A percentile compares a stretch with the other conserved stretches of the same genome.
Conservation (phyloP, 2,113 vertebrate species). For the Ptyas mucosa region DNA sequence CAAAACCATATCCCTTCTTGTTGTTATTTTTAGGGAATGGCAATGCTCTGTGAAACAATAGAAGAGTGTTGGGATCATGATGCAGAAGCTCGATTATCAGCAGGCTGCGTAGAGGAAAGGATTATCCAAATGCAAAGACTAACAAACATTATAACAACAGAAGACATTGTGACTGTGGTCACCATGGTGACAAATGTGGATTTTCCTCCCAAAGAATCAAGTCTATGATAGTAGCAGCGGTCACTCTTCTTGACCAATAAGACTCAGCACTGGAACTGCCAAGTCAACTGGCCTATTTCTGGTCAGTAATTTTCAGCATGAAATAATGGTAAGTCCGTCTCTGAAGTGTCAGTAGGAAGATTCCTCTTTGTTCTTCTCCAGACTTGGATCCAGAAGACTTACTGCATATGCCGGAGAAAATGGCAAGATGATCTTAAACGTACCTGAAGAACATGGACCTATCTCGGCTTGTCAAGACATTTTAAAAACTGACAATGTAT, state of each 20-base stretch:
- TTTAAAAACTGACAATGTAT: slow-evolving; percentile 72
- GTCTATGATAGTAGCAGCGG: slow-evolving; percentile 86
- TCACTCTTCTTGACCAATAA: slow-evolving; percentile 58
- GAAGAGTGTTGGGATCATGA: slow-evolving; percentile 99
- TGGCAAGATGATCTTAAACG: slow-evolving; percentile 42
- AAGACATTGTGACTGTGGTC: slow-evolving; percentile 97
- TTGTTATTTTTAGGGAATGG: slow-evolving; percentile 79
- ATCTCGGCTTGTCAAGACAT: slow-evolving; percentile 56
- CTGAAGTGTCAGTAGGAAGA: slow-evolving; percentile 44
- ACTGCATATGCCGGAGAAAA: slow-evolving; percentile 50
- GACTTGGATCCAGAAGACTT: slow-evolving; percentile 60
- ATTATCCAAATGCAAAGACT: slow-evolving; percentile 96
- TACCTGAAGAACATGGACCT: slow-evolving; percentile 65
- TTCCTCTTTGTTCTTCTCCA: slow-evolving; percentile 29
- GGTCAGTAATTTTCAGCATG: slow-evolving; percentile 33
- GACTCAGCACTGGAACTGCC: slow-evolving; percentile 79
- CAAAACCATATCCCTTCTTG: neutral
- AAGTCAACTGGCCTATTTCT: slow-evolving; percentile 57
- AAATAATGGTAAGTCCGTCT: slow-evolving; percentile 54
- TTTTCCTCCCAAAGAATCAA: slow-evolving; percentile 98
- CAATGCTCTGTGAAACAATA: slow-evolving; percentile 93
- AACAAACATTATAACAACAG: slow-evolving; percentile 86
- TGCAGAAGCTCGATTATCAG: slow-evolving; percentile 91
- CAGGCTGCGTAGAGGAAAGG: slow-evolving; percentile 94
- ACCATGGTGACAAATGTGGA: slow-evolving; percentile 99